A percentile compares a stretch with the other conserved stretches of the same genome.
phyloP scores from a whole-genome alignment of 2,797 vertebrate genomes.

The Rhinoraja longicauda region DNA sequence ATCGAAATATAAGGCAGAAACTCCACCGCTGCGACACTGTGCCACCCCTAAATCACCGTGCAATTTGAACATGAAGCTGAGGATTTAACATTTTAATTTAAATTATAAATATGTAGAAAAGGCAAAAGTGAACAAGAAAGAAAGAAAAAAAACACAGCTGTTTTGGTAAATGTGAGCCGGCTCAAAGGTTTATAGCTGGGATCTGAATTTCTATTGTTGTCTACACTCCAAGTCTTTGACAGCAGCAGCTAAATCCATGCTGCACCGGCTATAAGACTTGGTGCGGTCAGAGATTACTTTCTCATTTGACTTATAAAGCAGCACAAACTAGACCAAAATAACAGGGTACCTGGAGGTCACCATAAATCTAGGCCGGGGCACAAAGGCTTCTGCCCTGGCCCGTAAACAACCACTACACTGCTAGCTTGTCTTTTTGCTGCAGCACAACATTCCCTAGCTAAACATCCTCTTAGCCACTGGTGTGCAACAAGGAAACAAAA shows the following conservation, averaged over 20 bases:
- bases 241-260: background rate
- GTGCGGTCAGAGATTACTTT: conserved; percentile 15
- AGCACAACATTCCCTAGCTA: conserved; percentile 26
- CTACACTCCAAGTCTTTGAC: background rate
- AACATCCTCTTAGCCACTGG: conserved; percentile 38
- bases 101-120: background rate
- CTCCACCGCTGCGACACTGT: too few relatives aligned
- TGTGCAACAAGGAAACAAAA: conserved; percentile 37
- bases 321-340: background rate
- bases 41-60: too few relatives aligned
- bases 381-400: conserved; percentile 7
- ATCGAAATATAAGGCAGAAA: too few relatives aligned
- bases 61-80: too few relatives aligned
- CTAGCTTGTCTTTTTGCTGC: conserved; percentile 29
- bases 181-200: background rate
- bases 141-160: background rate
- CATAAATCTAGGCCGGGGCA: background rate
- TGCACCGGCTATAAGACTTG: background rate
- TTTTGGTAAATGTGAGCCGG: background rate
- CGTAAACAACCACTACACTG: background rate
- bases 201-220: background rate
- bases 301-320: conserved; percentile 35
- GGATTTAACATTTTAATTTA: too few relatives aligned
- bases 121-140: background rate
- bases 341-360: conserved; percentile 33